A percentile compares a stretch with the other conserved stretches of the same genome.
Conservation (phyloP, 2,888 invertebrate species). For the Margaritifera margaritifera region DNA sequence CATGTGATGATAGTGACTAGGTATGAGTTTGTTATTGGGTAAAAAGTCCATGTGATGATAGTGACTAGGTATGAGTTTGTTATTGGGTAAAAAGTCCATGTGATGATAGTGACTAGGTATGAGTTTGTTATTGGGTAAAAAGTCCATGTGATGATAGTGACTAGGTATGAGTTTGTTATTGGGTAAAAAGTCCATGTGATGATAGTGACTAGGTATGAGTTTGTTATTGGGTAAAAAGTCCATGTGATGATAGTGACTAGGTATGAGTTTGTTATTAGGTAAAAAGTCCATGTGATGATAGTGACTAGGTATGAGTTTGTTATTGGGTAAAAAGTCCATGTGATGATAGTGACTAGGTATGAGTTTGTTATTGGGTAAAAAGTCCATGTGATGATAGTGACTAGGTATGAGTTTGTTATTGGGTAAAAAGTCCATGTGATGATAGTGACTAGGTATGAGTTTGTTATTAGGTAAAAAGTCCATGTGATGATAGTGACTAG, state of each 20-base stretch:
- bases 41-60: too few relatives aligned
- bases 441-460: background rate
- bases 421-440: too few relatives aligned
- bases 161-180: background rate
- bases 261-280: background rate
- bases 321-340: too few relatives aligned
- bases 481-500: background rate
- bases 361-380: background rate
- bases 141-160: too few relatives aligned
- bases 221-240: too few relatives aligned
- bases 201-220: background rate
- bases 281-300: too few relatives aligned
- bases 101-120: background rate
- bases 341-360: background rate
- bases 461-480: too few relatives aligned
- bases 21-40: background rate
- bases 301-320: background rate
- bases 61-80: background rate
- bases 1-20: background rate
- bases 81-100: too few relatives aligned
- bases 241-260: background rate
- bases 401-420: background rate
- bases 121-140: background rate
- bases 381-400: too few relatives aligned
- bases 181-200: too few relatives aligned